phyloP scores from a whole-genome alignment of 2,797 vertebrate genomes.

The Pseudomugil gertrudae region DNA sequence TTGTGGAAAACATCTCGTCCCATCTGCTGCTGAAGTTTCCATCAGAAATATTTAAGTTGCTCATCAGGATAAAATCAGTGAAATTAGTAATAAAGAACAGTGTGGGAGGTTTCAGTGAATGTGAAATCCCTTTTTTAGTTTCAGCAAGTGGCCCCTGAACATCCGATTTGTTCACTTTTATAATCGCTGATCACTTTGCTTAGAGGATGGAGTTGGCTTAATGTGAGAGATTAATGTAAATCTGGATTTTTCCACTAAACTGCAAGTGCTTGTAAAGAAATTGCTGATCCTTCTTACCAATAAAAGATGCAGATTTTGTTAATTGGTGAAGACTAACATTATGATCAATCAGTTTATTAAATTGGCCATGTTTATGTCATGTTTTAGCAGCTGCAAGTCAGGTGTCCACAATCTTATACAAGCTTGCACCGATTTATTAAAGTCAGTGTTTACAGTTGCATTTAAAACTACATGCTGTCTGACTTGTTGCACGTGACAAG shows the following conservation, averaged over 20 bases:
- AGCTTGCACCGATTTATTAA: background rate
- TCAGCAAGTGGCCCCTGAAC: background rate
- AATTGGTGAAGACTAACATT: background rate
- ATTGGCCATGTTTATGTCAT: background rate
- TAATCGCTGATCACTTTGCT: background rate
- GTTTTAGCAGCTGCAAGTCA: background rate
- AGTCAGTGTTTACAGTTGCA: background rate
- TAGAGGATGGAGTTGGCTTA: background rate
- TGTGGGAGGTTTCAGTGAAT: background rate
- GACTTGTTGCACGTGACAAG: background rate
- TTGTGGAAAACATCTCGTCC: background rate
- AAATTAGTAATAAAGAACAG: background rate
- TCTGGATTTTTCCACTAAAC: conserved; percentile 3
- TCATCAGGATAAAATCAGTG: conserved; percentile 5
- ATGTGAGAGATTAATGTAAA: background rate
- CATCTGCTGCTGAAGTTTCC: background rate
- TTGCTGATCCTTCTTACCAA: background rate
- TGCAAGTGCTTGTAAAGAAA: background rate
- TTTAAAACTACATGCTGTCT: background rate
- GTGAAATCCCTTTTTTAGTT: background rate
- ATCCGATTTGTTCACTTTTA: background rate
- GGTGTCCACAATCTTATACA: background rate
- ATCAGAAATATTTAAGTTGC: background rate
- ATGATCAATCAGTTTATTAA: background rate
- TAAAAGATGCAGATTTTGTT: background rate